Evolutionary conservation across 2,113 vertebrate genomes (phyloP).

Genomic region (Tragelaphus imberbis): DNA sequence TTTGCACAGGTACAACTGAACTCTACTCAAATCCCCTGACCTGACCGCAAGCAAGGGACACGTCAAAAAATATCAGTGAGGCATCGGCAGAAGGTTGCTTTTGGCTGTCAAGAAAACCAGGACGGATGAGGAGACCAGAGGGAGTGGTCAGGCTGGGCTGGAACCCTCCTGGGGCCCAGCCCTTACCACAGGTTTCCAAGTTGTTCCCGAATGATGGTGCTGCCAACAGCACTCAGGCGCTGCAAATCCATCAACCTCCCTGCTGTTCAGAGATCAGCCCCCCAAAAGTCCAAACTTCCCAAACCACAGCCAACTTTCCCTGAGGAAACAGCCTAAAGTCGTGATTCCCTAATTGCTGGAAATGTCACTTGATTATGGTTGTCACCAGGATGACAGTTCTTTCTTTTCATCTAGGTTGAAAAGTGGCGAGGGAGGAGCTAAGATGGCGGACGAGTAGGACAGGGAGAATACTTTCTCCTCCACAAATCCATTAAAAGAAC

Average conservation of each 20-base stretch:
- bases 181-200: neutral
- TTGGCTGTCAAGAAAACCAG: neutral
- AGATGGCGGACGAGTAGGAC: too few species aligned
- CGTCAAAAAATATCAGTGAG: neutral
- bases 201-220: neutral
- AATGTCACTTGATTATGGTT: neutral
- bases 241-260: neutral
- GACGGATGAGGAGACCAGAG: neutral
- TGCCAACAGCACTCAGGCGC: neutral
- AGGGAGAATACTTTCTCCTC: too few species aligned
- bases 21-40: neutral
- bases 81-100: neutral
- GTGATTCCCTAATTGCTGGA: neutral
- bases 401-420: constrained; percentile 22
- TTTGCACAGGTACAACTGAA: neutral
- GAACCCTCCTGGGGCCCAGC: neutral
- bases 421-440: neutral
- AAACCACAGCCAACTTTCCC: neutral
- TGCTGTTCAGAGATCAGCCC: neutral
- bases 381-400: neutral
- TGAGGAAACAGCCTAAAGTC: neutral
- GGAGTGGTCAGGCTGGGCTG: neutral
- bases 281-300: neutral
- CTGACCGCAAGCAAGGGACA: neutral
- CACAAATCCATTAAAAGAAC: too few species aligned